phyloP scores from a whole-genome alignment of 2,888 invertebrate species.

The Hypomecis punctinalis region DNA sequence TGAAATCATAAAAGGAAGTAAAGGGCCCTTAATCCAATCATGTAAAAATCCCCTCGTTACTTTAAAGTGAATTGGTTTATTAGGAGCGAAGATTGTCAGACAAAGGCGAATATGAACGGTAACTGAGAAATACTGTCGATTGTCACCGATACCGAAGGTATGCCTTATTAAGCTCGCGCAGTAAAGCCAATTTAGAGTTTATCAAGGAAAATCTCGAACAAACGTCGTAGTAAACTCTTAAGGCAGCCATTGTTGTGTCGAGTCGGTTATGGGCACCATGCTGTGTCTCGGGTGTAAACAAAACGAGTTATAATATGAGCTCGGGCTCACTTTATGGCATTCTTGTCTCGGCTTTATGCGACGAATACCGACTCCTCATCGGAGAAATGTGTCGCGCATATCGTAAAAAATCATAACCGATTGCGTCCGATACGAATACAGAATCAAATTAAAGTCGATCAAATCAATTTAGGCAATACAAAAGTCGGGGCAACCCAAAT shows the following conservation, averaged over 20 bases:
- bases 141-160: slow-evolving; percentile 58
- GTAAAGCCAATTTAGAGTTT: slow-evolving; percentile 74
- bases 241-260: slow-evolving; percentile 76
- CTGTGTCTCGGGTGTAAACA: slow-evolving; percentile 63
- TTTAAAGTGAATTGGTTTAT: slow-evolving; percentile 21
- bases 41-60: slow-evolving; percentile 23
- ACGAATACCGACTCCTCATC: slow-evolving; percentile 50
- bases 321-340: slow-evolving; percentile 65
- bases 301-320: slow-evolving; percentile 70
- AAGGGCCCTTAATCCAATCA: slow-evolving; percentile 19
- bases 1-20: slow-evolving; percentile 57
- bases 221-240: slow-evolving; percentile 60
- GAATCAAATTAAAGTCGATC: slow-evolving; percentile 25
- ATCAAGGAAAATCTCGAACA: slow-evolving; percentile 71
- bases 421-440: slow-evolving; percentile 21
- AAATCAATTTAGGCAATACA: slow-evolving; percentile 32
- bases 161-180: slow-evolving; percentile 62
- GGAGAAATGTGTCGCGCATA: slow-evolving; percentile 26
- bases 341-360: slow-evolving; percentile 58
- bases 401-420: slow-evolving; percentile 28
- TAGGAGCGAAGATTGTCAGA: slow-evolving; percentile 44
- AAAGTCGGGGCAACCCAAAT: slow-evolving; percentile 35
- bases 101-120: slow-evolving; percentile 44
- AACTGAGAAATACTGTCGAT: slow-evolving; percentile 50
- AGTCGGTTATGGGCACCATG: slow-evolving; percentile 59